Evolutionary conservation across 2,797 vertebrate genomes (phyloP).

Genomic region (Sylvilagus floridanus): DNA sequence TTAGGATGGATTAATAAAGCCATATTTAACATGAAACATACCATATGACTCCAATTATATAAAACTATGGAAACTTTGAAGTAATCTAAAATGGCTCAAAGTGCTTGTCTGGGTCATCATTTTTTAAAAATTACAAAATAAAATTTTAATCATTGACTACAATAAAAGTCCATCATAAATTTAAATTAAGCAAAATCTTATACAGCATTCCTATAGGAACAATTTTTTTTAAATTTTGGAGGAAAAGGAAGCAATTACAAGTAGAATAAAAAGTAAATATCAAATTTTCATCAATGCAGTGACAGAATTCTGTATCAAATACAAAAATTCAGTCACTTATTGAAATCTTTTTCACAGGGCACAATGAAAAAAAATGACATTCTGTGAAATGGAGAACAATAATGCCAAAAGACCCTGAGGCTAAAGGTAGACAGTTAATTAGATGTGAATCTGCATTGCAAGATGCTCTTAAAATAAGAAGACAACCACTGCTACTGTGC

Average conservation of each 20-base stretch:
- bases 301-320: slow-evolving; percentile 39
- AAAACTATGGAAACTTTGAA: slow-evolving; percentile 15
- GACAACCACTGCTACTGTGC: background rate
- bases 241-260: slow-evolving; percentile 39
- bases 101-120: background rate
- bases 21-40: slow-evolving; percentile 7
- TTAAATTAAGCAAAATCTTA: slow-evolving; percentile 45
- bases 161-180: background rate
- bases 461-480: slow-evolving; percentile 20
- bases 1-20: background rate
- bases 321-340: slow-evolving; percentile 36
- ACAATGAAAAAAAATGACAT: slow-evolving; percentile 33
- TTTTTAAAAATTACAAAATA: slow-evolving; percentile 43
- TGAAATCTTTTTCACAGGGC: slow-evolving; percentile 51
- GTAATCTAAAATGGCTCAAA: background rate
- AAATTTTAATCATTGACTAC: background rate
- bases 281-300: slow-evolving; percentile 23
- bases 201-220: slow-evolving; percentile 20
- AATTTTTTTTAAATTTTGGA: background rate
- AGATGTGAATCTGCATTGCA: slow-evolving; percentile 45
- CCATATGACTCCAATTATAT: background rate
- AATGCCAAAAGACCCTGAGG: slow-evolving; percentile 48
- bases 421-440: slow-evolving; percentile 33
- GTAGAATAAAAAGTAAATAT: background rate
- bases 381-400: slow-evolving; percentile 59